These are phyloP conservation scores for Phymastichus coffea DNA, from an alignment of 1,140 invertebrate species.

Conservation along the genomic window DNA sequence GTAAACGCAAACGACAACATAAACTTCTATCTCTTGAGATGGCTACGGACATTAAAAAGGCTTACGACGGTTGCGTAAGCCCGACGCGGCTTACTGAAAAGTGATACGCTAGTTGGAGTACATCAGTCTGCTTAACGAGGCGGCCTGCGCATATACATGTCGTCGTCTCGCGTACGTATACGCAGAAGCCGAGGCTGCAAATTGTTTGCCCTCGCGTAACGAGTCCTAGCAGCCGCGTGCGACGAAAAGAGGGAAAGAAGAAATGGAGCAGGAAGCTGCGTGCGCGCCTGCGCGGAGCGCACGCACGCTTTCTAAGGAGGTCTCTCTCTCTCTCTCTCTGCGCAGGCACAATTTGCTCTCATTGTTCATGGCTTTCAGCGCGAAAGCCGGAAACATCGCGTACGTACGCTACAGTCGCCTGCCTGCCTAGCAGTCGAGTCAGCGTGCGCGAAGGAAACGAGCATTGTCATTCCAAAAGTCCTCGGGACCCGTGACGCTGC, in stretches of 20 bases:
- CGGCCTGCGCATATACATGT: too few relatives aligned
- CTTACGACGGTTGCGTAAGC: too few relatives aligned
- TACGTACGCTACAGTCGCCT: too few relatives aligned
- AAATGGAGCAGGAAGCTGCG: constrained; percentile 12
- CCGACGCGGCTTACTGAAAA: too few relatives aligned
- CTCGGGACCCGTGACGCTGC: too few relatives aligned
- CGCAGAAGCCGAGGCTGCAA: background rate
- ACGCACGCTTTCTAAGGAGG: constrained; percentile 19
- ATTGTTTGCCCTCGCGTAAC: constrained; percentile 11
- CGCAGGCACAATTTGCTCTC: constrained; percentile 12
- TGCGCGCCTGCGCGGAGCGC: background rate
- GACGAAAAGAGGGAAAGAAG: too few relatives aligned
- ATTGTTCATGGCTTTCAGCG: constrained; percentile 10
- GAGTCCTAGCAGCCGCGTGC: background rate
- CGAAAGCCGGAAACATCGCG: constrained; percentile 16
- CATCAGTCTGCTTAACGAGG: background rate
- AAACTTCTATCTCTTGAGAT: too few relatives aligned
- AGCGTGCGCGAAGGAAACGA: background rate
- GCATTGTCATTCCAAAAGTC: constrained; percentile 18
- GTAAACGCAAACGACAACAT: too few relatives aligned
- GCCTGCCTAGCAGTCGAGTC: background rate
- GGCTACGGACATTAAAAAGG: too few relatives aligned
- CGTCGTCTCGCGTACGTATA: too few relatives aligned
- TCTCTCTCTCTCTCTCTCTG: too few relatives aligned
- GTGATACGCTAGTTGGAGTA: background rate